phyloP scores from a whole-genome alignment of 2,113 vertebrate species.

The Rhinolophus sinicus region DNA sequence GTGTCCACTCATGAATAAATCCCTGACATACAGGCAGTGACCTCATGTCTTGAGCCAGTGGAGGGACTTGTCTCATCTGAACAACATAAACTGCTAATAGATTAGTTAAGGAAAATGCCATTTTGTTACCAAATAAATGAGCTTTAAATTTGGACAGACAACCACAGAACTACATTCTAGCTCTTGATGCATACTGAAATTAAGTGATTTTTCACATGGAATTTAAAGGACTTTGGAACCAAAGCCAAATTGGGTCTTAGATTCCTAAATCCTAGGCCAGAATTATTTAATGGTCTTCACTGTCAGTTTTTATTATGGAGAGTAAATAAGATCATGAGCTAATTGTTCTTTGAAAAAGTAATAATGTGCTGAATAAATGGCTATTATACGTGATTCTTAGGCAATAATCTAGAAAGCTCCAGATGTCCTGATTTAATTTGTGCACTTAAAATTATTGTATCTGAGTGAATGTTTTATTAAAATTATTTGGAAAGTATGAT shows the following conservation, averaged over 20 bases:
- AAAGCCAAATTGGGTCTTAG: not conserved
- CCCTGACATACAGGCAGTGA: not conserved
- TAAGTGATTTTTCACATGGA: not conserved
- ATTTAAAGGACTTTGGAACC: not conserved
- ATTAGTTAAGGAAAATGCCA: not conserved
- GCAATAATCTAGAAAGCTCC: slow-evolving; percentile 13
- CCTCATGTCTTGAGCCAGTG: not conserved
- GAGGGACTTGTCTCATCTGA: not conserved
- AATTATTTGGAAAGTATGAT: slow-evolving; percentile 16
- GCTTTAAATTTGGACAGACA: not conserved
- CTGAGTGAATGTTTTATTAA: not conserved
- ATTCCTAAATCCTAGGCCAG: not conserved
- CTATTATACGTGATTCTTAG: not conserved
- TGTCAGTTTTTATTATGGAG: slow-evolving; percentile 35
- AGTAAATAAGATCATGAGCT: slow-evolving; percentile 20
- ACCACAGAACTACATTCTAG: not conserved
- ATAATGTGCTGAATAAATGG: slow-evolving; percentile 33
- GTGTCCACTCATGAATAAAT: not conserved
- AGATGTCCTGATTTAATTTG: slow-evolving; percentile 8
- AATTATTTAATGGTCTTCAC: slow-evolving; percentile 10
- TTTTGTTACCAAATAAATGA: not conserved
- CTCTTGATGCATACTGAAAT: not conserved
- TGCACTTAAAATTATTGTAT: slow-evolving; percentile 10
- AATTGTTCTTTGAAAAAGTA: slow-evolving; percentile 41
- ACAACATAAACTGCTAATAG: not conserved